These are phyloP conservation scores for Thripadectes ignobilis DNA, from an alignment of 2,797 vertebrate species.

Conservation along the genomic window DNA sequence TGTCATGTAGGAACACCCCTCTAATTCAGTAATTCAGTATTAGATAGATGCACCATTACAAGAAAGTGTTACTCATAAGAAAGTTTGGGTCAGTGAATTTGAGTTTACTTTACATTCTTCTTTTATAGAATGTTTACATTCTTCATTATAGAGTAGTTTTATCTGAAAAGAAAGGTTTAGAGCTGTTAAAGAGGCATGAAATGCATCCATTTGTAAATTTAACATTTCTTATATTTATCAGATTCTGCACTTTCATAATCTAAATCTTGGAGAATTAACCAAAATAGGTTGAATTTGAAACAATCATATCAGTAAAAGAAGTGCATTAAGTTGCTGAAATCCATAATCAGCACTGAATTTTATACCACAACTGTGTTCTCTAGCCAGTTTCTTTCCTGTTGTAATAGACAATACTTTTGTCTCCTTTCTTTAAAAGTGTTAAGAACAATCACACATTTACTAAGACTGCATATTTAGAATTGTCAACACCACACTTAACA, in stretches of 20 bases:
- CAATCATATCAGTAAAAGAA: neutral
- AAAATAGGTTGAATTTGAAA: neutral
- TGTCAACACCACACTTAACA: neutral
- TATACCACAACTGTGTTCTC: neutral
- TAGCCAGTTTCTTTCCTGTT: neutral
- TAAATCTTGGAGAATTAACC: constrained; percentile 3
- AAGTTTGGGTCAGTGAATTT: neutral
- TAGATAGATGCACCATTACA: constrained; percentile 50
- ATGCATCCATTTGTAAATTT: neutral
- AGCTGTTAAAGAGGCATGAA: constrained; percentile 36
- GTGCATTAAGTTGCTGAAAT: neutral
- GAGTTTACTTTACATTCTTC: neutral
- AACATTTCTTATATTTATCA: constrained; percentile 3
- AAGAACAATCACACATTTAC: neutral
- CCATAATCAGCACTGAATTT: neutral
- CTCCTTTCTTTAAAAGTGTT: neutral
- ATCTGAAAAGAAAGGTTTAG: constrained; percentile 9
- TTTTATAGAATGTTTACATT: neutral
- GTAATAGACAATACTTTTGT: neutral
- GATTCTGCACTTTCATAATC: neutral
- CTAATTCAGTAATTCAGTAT: constrained; percentile 40
- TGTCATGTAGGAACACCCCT: neutral
- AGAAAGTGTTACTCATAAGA: constrained; percentile 26
- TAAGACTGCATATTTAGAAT: neutral
- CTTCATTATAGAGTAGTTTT: constrained; percentile 32